Evolutionary conservation across 2,113 vertebrate genomes (phyloP), one percentile per base, ranked within the genome.

Genomic region (Pluvialis apricaria): DNA sequence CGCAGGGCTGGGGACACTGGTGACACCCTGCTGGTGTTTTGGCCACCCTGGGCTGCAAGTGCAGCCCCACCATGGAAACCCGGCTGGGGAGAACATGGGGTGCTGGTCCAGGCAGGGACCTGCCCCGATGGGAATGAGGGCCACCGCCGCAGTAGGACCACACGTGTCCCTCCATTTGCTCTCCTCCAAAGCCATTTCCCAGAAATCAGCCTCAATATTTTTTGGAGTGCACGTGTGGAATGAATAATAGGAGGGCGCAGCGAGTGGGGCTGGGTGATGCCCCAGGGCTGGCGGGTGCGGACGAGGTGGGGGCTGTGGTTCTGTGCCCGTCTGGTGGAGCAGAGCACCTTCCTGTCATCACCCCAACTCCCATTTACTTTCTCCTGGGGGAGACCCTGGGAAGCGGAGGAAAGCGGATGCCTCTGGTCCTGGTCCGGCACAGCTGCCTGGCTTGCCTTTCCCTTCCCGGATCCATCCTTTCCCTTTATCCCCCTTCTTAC

Each of bases 1-100:
- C 0, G 1, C 2, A 2, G 62, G 64, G 1, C 2, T 2, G 68
- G 64, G 45, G 47, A 11, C 3, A 3, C 66, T 1, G 1, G 3
- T 18, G 32, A 25, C 32, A 54, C 10, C 47, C 31, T 1, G 15
- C 5, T 3, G 8, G n/a, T 1, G 0, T 4, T 44, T 4, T 2
- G 15, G 44, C 5, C 42, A 10, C 31, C 65, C 52, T 55, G 72
- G 32, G 49, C 49, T 51, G 49, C 22, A 51, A 51, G 49, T 3
- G 15, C 55, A 8, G 26, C 40, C 47, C 38, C 9, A 6, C 36
- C 29, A 0, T 5, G 61, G 55, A 58, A 28, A 77, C 10, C 18
- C 1, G 1, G 15, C 32, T 40, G 34, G 7, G 55, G 29, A 18
- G n/a, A 38, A 11, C 71, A 22, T 5, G 44, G 61, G 28, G 25